Conservation (phyloP, 2,797 vertebrate genomes). For the Anguilla pacifica region DNA sequence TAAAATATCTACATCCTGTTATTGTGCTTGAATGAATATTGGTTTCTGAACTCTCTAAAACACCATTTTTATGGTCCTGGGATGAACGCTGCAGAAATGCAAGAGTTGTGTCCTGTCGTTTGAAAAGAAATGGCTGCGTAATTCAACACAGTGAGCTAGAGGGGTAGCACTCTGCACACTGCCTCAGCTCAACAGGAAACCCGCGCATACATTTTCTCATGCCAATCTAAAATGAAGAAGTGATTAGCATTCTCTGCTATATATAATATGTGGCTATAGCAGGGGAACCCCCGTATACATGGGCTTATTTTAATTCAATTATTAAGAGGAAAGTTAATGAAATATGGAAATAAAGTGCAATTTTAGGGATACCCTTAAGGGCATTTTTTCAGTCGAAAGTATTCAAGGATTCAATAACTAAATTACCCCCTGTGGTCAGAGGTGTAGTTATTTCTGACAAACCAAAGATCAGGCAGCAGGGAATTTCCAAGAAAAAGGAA, state of each 20-base stretch:
- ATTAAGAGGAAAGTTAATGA: neutral
- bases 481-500: neutral
- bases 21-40: neutral
- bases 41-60: constrained; percentile 25
- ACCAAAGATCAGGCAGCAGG: neutral
- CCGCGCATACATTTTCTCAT: constrained; percentile 34
- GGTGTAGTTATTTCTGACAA: neutral
- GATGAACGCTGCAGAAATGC: neutral
- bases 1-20: neutral
- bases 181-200: constrained; percentile 36
- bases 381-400: neutral
- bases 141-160: constrained; percentile 18
- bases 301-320: neutral
- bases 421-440: neutral
- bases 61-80: neutral
- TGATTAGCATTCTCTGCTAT: constrained; percentile 12
- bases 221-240: constrained; percentile 9
- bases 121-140: constrained; percentile 2
- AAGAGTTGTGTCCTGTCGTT: neutral
- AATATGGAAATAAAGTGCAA: neutral
- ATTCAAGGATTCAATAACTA: neutral
- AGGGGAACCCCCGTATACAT: neutral
- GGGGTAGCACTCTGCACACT: neutral
- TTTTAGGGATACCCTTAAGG: neutral
- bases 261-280: constrained; percentile 20